Percentiles rank a stretch among this genome's conserved stretches.
These are phyloP conservation scores for Ondatra zibethicus DNA, from an alignment of 2,113 vertebrate genomes.

Conservation along the genomic window DNA sequence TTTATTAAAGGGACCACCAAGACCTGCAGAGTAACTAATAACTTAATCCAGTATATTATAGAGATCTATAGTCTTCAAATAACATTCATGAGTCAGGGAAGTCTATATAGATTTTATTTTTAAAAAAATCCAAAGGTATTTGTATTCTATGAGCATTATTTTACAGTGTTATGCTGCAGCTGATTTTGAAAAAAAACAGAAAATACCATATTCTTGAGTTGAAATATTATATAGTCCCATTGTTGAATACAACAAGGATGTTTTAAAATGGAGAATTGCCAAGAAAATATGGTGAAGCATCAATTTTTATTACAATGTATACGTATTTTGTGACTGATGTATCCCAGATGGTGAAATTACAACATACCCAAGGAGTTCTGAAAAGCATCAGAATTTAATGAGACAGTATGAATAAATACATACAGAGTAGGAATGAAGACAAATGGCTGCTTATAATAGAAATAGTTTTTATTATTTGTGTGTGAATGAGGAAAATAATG, in stretches of 20 bases:
- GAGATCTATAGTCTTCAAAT: conserved; percentile 18
- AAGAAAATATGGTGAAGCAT: conserved; percentile 56
- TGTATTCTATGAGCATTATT: background rate
- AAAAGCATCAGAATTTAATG: conserved; percentile 75
- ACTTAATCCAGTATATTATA: conserved; percentile 42
- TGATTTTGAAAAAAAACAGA: conserved; percentile 31
- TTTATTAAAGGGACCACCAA: conserved; percentile 50
- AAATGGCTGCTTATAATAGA: conserved; percentile 70
- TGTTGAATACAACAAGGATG: conserved; percentile 59
- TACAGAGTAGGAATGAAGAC: conserved; percentile 68
- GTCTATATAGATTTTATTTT: conserved; percentile 24
- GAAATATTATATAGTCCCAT: conserved; percentile 43
- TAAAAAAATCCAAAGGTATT: conserved; percentile 33
- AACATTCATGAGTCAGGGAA: conserved; percentile 49
- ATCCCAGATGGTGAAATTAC: conserved; percentile 73
- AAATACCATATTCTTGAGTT: conserved; percentile 59
- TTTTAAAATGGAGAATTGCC: conserved; percentile 42
- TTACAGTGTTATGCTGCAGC: conserved; percentile 36
- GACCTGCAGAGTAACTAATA: background rate
- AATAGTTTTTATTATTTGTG: conserved; percentile 65
- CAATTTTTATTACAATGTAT: conserved; percentile 72
- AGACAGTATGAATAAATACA: conserved; percentile 72
- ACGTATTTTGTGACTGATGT: conserved; percentile 67
- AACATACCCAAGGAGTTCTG: conserved; percentile 62
- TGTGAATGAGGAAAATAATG: conserved; percentile 71